Conservation (phyloP, 2,888 invertebrate genomes). For the Pachymerium ferrugineum region DNA sequence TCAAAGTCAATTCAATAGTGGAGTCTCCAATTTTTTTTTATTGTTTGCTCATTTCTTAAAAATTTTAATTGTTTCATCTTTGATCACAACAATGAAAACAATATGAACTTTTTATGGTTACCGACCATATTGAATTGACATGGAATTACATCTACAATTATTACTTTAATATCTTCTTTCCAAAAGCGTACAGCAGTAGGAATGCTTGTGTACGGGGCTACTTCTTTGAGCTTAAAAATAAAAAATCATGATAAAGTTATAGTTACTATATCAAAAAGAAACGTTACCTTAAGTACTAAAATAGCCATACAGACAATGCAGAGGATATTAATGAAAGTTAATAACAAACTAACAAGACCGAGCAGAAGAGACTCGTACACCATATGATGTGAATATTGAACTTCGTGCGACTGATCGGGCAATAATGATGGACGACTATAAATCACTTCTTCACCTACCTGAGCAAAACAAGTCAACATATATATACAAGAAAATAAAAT, state of each 20-base stretch:
- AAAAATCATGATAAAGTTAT: no score
- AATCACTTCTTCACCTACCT: neutral
- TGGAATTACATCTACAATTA: no score
- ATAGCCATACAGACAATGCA: slow-evolving; percentile 77
- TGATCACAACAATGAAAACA: no score
- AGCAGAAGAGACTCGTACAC: slow-evolving; percentile 70
- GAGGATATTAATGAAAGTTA: slow-evolving; percentile 74
- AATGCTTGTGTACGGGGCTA: slow-evolving; percentile 71
- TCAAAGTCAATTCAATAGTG: no score
- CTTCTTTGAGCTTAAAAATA: slow-evolving; percentile 63
- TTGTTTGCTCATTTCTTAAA: no score
- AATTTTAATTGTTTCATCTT: no score
- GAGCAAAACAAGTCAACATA: no score
- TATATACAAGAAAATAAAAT: no score
- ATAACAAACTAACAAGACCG: slow-evolving; percentile 70
- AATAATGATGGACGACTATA: slow-evolving; percentile 20
- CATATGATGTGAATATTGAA: slow-evolving; percentile 66
- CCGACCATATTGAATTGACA: no score
- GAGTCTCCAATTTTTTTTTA: no score
- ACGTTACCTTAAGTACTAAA: slow-evolving; percentile 68
- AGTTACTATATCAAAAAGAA: no score
- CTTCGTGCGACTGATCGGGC: slow-evolving; percentile 40
- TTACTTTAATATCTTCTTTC: slow-evolving; percentile 71
- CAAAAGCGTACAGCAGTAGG: slow-evolving; percentile 69
- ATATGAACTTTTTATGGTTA: no score